Base-by-base conservation (phyloP, 2,888 invertebrate genomes). In the Abrostola tripartita region DNA sequence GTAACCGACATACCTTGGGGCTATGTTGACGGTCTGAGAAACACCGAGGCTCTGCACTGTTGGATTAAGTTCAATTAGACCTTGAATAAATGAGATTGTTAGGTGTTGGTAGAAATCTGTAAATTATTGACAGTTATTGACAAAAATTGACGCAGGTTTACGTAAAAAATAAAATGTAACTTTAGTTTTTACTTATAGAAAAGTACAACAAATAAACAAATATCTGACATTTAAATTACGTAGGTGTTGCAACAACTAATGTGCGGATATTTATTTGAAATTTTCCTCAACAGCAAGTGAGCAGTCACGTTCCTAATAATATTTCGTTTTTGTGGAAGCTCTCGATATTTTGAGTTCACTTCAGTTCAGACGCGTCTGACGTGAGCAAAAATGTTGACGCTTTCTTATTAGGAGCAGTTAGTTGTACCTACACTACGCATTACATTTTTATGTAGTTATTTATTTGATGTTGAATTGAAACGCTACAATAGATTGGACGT, bases 281-380 rank as follows among this genome's bases (percentile, higher is more conserved):
- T 77, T 68, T 75, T 68, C 68, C 56, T 69, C 41, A 35, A 61
- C 60, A 61, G 55, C 35, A 11, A 41, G 9, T 53, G 38, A 9
- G 11, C 24, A 71, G 60, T 68, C 68, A 73, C 73, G 68, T 68
- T 5, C 52, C 36, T 55, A 64, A 76, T 71, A 67, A 76, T 78
- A 76, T 80, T 81, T 77, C 70, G 58, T 71, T 67, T 73, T 76
- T 73, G 58, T 54, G 61, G 42, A 70, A 35, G 81, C 81, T 78
- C 75, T 86, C 82, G 81, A 85, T 85, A 85, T 84, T 85, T 81
- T 79, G 81, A 84, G 79, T 82, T 85, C 82, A 84, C 82, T 87
- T 80, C 69, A 82, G 68, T 87, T 80, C 69, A 82, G 68, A 37
- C 42, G 37, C 51, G 51, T 40, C 63, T 78, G 82, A 81, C 82